These are phyloP conservation scores for Brenthis hecate DNA, from an alignment of 2,888 invertebrate species.

Conservation along the genomic window DNA sequence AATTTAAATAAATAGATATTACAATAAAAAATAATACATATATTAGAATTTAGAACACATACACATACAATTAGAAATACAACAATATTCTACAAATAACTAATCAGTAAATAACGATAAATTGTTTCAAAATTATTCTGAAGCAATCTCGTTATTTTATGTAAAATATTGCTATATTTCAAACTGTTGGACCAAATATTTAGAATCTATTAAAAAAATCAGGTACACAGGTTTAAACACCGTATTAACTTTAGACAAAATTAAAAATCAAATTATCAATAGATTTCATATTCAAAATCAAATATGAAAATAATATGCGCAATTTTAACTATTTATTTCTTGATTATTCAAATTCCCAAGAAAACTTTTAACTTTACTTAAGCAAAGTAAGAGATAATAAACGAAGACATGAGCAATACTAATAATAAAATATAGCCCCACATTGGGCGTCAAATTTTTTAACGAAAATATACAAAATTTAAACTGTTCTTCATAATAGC, in stretches of 20 bases:
- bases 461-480: too few relatives aligned
- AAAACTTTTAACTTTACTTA: background rate
- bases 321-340: background rate
- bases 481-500: background rate
- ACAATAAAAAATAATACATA: too few relatives aligned
- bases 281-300: too few relatives aligned
- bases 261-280: too few relatives aligned
- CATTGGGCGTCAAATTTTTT: background rate
- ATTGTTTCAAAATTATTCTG: background rate
- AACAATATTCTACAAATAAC: too few relatives aligned
- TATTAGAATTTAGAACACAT: too few relatives aligned
- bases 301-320: too few relatives aligned
- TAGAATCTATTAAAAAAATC: background rate
- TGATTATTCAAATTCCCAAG: background rate
- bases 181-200: constrained; percentile 9
- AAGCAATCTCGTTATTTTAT: background rate
- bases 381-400: background rate
- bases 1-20: too few relatives aligned
- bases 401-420: background rate
- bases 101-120: background rate
- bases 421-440: background rate
- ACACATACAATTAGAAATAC: too few relatives aligned
- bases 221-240: too few relatives aligned
- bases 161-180: constrained; percentile 2
- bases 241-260: too few relatives aligned